Evolutionary conservation across 2,797 vertebrate genomes (phyloP), one percentile per base, ranked within the genome.

Genomic region (Lutra lutra): DNA sequence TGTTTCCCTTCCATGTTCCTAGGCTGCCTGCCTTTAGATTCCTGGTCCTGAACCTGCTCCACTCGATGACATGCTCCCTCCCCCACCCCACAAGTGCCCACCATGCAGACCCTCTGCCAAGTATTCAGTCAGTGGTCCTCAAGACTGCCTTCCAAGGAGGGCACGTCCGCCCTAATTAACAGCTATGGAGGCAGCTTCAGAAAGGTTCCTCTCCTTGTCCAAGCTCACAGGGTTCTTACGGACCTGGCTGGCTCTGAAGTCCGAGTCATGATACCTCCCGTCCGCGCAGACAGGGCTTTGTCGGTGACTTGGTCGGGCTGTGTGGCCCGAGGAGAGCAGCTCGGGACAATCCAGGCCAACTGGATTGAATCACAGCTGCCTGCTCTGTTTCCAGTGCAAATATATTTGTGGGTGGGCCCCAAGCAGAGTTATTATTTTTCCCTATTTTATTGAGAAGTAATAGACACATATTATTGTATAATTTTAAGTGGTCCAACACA

Each of bases 241-340:
- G 8, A 5, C 23, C 62, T 85, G 75, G 48, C 27, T 27, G 58
- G 2, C 54, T 66, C 91, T n/a, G 40, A 54, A 32, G 60, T 38
- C 60, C 15, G 43, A 9, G 15, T 21, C 0, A 1, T 0, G 7
- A 11, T 12, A 62, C 27, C 62, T 60, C 56, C 43, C 0, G 2
- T 60, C 60, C 20, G 1, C 0, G 0, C 4, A 4, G 8, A 51
- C 27, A 20, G 29, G 12, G 58, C 20, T 48, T 46, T 43, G 38
- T 14, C 11, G 25, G 46, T 20, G 1, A 14, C n/a, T 18, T 14
- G 13, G 7, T 0, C 14, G 21, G 29, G n/a, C 66, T 66, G 43
- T 5, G 60, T 21, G 23, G 8, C 13, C 1, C 6, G 13, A 66
- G 78, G 48, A 51, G 48, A 23, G 29, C 27, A 2, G 62, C 86